Evolutionary conservation across 2,797 vertebrate genomes (phyloP).

Genomic region (Oreortyx pictus): DNA sequence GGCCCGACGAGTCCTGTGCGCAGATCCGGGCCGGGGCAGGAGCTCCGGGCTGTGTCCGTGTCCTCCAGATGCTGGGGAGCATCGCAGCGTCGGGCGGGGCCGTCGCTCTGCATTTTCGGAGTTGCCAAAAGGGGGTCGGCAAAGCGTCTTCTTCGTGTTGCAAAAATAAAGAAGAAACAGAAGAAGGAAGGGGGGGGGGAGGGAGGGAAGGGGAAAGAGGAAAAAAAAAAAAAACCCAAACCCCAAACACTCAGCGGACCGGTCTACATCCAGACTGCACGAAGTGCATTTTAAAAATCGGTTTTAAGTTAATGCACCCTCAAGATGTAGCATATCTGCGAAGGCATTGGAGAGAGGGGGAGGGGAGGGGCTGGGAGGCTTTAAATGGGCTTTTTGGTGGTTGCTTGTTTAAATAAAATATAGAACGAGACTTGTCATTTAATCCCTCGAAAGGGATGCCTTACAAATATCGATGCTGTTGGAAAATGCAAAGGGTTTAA

Average conservation of each 20-base stretch:
- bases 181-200: background rate
- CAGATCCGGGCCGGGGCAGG: background rate
- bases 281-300: slow-evolving; percentile 38
- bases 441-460: slow-evolving; percentile 73
- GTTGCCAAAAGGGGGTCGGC: background rate
- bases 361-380: slow-evolving; percentile 56
- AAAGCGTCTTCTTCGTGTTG: no score
- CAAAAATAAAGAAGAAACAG: no score
- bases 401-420: slow-evolving; percentile 76
- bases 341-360: slow-evolving; percentile 72
- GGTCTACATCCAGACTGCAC: background rate
- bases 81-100: background rate
- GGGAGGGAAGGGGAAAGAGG: background rate
- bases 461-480: slow-evolving; percentile 81
- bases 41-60: background rate
- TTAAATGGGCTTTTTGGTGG: slow-evolving; percentile 68
- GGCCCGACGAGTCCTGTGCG: background rate
- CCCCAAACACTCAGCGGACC: slow-evolving; percentile 11
- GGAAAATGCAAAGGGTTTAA: slow-evolving; percentile 82
- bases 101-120: background rate
- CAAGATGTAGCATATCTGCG: slow-evolving; percentile 66
- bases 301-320: slow-evolving; percentile 61
- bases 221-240: background rate
- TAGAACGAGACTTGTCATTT: slow-evolving; percentile 71
- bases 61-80: slow-evolving; percentile 15